Evolutionary conservation across 2,888 invertebrate species (phyloP).

Genomic region (Caenorhabditis sp.): DNA sequence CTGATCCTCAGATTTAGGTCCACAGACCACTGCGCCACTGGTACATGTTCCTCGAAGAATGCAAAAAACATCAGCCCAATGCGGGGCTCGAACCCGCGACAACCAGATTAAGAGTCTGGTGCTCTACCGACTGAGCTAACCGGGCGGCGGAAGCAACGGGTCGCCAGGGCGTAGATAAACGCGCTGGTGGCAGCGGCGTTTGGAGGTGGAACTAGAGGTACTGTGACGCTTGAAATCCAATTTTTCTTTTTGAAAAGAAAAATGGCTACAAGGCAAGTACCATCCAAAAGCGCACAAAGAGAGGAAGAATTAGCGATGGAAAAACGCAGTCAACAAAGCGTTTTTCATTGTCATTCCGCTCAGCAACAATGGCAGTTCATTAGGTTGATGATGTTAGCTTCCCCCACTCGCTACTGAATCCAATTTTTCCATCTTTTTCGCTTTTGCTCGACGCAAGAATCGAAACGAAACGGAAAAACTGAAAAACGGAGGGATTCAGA

Average conservation of each 20-base stretch:
- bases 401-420: conserved; percentile 22
- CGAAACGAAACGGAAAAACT: not conserved
- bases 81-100: conserved; percentile 82
- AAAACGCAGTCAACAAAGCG: conserved; percentile 34
- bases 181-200: not conserved
- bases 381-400: conserved; percentile 58
- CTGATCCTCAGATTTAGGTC: too few species aligned
- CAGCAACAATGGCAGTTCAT: conserved; percentile 58
- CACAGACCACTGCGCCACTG: too few species aligned
- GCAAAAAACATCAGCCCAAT: conserved; percentile 74
- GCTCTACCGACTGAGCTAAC: conserved; percentile 83
- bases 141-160: conserved; percentile 61
- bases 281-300: not conserved
- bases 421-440: conserved; percentile 26
- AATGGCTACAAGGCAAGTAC: too few species aligned
- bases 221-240: too few species aligned
- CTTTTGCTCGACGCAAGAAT: too few species aligned
- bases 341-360: conserved; percentile 59
- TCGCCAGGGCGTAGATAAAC: conserved; percentile 1
- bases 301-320: not conserved
- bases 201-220: too few species aligned
- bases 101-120: conserved; percentile 83
- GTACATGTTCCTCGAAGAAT: not conserved
- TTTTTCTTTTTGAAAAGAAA: too few species aligned
- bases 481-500: conserved; percentile 7